Evolutionary conservation across 2,113 vertebrate species (phyloP).

Genomic region (Microcebus murinus): DNA sequence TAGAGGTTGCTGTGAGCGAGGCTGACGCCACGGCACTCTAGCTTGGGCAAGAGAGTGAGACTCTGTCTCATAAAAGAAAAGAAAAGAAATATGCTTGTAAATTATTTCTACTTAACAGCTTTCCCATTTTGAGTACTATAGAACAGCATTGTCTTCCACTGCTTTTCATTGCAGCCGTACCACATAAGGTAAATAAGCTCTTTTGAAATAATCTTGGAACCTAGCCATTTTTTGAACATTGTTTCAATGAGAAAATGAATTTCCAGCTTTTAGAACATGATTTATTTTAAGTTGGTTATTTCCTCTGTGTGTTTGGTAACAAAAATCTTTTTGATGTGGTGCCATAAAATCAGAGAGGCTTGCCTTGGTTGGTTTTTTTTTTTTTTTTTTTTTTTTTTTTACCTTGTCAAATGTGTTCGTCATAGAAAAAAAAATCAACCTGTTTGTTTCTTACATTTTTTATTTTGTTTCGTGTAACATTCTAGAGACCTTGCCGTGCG

Average conservation of each 20-base stretch:
- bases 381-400: neutral
- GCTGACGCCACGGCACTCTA: too few relatives aligned
- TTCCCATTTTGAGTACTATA: neutral
- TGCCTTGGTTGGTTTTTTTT: slow-evolving; percentile 10
- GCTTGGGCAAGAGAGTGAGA: neutral
- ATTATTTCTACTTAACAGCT: neutral
- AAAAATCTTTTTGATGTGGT: slow-evolving; percentile 59
- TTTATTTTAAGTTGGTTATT: slow-evolving; percentile 65
- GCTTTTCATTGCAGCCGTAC: neutral
- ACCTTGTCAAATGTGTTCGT: slow-evolving; percentile 36
- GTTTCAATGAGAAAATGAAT: slow-evolving; percentile 65
- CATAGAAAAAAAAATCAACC: neutral
- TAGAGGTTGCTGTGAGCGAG: too few relatives aligned
- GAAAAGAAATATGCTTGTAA: neutral
- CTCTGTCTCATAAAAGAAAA: neutral
- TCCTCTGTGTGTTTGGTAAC: slow-evolving; percentile 53
- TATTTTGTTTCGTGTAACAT: neutral
- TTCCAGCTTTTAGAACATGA: slow-evolving; percentile 51
- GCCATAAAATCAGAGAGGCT: slow-evolving; percentile 24
- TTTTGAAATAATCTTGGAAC: slow-evolving; percentile 63
- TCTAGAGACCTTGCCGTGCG: neutral
- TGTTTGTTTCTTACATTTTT: neutral
- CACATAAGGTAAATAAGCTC: neutral
- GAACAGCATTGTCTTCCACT: neutral
- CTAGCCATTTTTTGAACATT: slow-evolving; percentile 56